phyloP scores from a whole-genome alignment of 2,113 vertebrate species.

The Opisthocomus hoazin region DNA sequence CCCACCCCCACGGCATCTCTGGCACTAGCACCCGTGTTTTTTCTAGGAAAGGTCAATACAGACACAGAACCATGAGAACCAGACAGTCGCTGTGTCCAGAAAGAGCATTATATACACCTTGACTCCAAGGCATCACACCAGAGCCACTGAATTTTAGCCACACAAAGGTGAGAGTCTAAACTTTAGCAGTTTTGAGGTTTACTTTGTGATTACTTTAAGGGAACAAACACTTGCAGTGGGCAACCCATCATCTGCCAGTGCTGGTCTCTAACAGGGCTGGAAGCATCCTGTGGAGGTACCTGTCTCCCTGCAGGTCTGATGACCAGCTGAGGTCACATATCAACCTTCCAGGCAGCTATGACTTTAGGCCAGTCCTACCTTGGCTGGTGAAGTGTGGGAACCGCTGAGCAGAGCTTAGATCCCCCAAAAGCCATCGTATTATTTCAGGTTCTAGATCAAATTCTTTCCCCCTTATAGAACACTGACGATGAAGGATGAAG shows the following conservation, averaged over 20 bases:
- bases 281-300: background rate
- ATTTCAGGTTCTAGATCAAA: background rate
- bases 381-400: background rate
- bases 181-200: background rate
- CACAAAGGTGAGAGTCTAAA: background rate
- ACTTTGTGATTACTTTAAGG: background rate
- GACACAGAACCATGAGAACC: background rate
- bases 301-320: background rate
- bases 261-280: background rate
- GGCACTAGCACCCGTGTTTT: background rate
- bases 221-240: background rate
- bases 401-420: background rate
- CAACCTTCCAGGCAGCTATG: background rate
- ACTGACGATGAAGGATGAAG: background rate
- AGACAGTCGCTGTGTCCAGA: rapidly evolving
- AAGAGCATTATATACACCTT: background rate
- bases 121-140: background rate
- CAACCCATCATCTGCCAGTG: background rate
- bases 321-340: background rate
- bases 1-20: background rate
- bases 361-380: background rate
- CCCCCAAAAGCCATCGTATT: background rate
- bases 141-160: background rate
- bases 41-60: background rate
- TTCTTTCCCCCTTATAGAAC: background rate